A percentile compares a stretch with the other conserved stretches of the same genome.
Evolutionary conservation across 1,140 invertebrate genomes (phyloP).

Genomic region (Drosophila parvula): DNA sequence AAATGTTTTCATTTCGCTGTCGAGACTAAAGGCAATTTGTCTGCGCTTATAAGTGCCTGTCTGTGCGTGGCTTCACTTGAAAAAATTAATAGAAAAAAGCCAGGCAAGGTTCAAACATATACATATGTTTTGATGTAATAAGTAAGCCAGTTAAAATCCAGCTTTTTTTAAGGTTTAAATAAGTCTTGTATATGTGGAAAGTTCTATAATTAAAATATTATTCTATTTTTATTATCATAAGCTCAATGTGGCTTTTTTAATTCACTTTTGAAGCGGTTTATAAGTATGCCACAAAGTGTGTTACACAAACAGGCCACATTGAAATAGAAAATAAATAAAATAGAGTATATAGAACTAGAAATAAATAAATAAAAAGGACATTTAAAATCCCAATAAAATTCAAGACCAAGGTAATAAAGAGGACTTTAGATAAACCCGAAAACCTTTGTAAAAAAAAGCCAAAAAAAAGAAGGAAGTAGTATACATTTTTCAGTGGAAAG

Average conservation of each 20-base stretch:
- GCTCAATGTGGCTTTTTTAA: background rate
- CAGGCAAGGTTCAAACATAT: background rate
- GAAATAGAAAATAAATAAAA: too few relatives aligned
- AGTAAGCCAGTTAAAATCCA: background rate
- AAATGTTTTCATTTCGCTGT: conserved; percentile 73
- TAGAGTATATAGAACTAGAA: too few relatives aligned
- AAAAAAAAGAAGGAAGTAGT: too few relatives aligned
- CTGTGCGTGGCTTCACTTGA: conserved; percentile 13
- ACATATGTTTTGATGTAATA: background rate
- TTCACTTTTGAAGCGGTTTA: background rate
- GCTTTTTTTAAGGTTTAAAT: too few relatives aligned
- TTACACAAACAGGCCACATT: background rate
- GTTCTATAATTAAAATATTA: too few relatives aligned
- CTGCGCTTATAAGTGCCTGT: conserved; percentile 39
- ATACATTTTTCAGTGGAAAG: too few relatives aligned
- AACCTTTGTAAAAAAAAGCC: background rate
- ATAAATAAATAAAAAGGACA: background rate
- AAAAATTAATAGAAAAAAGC: background rate
- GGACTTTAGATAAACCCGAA: too few relatives aligned
- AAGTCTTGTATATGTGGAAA: too few relatives aligned
- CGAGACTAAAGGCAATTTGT: conserved; percentile 59
- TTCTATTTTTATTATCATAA: too few relatives aligned
- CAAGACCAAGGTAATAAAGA: too few relatives aligned
- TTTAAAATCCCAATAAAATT: too few relatives aligned
- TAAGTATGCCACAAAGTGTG: background rate